phyloP scores from a whole-genome alignment of 2,113 vertebrate species.

The Pogona vitticeps region DNA sequence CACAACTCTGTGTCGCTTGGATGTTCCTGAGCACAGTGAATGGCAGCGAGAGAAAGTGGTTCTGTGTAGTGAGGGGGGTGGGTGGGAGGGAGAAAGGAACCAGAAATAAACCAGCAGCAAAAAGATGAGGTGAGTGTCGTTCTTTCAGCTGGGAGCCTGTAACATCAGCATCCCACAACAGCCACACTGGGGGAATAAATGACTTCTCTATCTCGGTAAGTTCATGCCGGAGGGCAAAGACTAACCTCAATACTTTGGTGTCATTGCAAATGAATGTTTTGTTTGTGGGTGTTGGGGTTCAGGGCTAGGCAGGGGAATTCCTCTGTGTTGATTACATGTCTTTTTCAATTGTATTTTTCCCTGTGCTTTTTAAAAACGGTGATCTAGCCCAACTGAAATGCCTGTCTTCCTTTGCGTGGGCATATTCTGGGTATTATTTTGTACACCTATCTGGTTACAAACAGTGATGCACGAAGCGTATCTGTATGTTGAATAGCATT shows the following conservation, averaged over 20 bases:
- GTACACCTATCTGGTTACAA: not conserved
- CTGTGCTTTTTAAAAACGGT: not conserved
- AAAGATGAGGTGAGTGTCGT: conserved; percentile 35
- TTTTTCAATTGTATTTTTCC: not conserved
- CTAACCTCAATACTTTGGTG: not conserved
- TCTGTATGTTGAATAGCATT: not conserved
- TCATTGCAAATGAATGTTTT: conserved; percentile 3
- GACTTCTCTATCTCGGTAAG: conserved; percentile 34
- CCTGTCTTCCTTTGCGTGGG: not conserved
- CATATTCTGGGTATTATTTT: not conserved
- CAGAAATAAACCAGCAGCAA: conserved; percentile 36
- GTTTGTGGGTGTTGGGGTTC: conserved; percentile 10
- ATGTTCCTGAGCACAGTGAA: conserved; percentile 29
- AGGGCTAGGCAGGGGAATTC: not conserved
- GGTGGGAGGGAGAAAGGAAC: not conserved
- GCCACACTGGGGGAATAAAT: conserved; percentile 8
- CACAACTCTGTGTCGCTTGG: not conserved
- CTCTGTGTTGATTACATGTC: not conserved
- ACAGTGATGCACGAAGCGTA: not conserved
- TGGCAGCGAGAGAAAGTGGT: conserved; percentile 21
- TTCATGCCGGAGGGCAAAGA: conserved; percentile 7
- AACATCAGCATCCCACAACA: not conserved
- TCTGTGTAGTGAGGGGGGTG: not conserved
- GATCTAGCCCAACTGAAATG: not conserved
- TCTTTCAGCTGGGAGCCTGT: conserved; percentile 14